Conservation (phyloP, 2,113 vertebrate genomes). For the Chauna torquata region DNA sequence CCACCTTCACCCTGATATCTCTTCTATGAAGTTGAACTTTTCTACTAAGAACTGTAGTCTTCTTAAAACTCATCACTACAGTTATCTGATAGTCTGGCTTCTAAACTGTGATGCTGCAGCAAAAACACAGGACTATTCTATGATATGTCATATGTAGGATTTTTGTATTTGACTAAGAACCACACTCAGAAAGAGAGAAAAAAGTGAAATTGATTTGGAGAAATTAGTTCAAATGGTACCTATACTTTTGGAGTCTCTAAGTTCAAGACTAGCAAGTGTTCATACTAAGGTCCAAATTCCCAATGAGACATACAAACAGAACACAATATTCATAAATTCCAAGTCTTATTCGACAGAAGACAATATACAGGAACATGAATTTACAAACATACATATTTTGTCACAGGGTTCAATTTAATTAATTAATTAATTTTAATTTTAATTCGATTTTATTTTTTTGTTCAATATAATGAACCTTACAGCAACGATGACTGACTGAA, state of each 20-base stretch:
- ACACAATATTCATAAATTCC: background rate
- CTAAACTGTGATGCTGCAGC: background rate
- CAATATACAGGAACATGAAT: background rate
- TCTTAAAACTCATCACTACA: background rate
- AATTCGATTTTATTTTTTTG: no score
- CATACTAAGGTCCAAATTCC: background rate
- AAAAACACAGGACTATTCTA: background rate
- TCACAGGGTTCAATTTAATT: background rate
- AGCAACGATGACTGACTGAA: background rate
- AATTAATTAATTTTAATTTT: no score
- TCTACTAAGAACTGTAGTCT: background rate
- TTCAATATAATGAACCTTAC: no score
- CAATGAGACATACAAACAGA: background rate
- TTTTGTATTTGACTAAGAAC: background rate
- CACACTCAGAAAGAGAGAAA: background rate
- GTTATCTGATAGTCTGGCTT: background rate
- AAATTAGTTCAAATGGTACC: background rate
- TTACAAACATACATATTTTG: background rate
- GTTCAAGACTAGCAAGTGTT: background rate
- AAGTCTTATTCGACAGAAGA: background rate
- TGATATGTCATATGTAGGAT: accelerated
- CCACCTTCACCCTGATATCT: background rate
- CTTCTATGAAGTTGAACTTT: background rate
- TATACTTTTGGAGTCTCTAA: background rate
- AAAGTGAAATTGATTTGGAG: background rate